These are phyloP conservation scores for Hesperophylax magnus DNA, from an alignment of 1,140 invertebrate species.

Conservation along the genomic window DNA sequence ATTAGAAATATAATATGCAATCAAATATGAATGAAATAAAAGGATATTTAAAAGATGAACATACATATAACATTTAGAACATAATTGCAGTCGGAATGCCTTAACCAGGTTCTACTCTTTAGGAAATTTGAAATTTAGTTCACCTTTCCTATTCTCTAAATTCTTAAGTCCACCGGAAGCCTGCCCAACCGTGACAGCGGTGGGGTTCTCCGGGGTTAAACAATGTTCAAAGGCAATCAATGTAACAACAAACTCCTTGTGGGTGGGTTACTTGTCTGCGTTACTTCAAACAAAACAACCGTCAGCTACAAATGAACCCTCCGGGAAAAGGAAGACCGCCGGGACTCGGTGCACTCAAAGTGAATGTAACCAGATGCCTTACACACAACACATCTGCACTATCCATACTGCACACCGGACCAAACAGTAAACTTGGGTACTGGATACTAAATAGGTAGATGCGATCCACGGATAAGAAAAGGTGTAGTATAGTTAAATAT, in stretches of 20 bases:
- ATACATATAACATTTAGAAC: constrained; percentile 4
- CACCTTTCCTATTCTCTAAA: constrained; percentile 15
- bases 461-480: neutral
- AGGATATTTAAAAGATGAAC: constrained; percentile 22
- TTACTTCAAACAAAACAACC: too few relatives aligned
- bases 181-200: neutral
- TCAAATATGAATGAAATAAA: neutral
- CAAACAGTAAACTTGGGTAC: neutral
- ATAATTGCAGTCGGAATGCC: constrained; percentile 10
- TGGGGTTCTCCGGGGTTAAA: neutral
- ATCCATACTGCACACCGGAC: neutral
- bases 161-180: constrained; percentile 2
- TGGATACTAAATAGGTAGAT: neutral
- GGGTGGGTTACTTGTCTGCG: too few relatives aligned
- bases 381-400: too few relatives aligned
- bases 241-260: too few relatives aligned
- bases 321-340: too few relatives aligned
- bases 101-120: constrained; percentile 30
- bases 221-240: too few relatives aligned
- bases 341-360: too few relatives aligned
- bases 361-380: too few relatives aligned
- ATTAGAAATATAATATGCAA: constrained; percentile 26
- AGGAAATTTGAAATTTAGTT: constrained; percentile 12
- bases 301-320: too few relatives aligned
- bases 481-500: constrained; percentile 2